Percentiles rank a stretch among this genome's conserved stretches.
phyloP scores from a whole-genome alignment of 2,113 vertebrate genomes.

The Hemibagrus wyckioides region DNA sequence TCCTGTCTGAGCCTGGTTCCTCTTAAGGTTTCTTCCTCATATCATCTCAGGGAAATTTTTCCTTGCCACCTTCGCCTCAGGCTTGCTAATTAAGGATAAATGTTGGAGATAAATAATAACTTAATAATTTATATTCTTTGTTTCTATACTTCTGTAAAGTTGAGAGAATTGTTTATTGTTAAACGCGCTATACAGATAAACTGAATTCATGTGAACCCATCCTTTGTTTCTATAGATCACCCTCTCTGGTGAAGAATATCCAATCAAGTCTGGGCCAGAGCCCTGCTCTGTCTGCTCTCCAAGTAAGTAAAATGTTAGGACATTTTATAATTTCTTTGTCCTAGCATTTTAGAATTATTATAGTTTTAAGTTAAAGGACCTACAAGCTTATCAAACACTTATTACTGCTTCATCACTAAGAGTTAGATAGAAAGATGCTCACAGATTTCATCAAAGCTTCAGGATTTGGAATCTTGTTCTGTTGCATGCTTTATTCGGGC shows the following conservation, averaged over 20 bases:
- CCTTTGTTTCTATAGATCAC: constrained; percentile 77
- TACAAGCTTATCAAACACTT: background rate
- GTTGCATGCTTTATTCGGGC: background rate
- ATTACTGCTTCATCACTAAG: background rate
- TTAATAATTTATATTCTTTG: too few relatives aligned
- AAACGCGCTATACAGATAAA: too few relatives aligned
- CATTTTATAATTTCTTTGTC: background rate
- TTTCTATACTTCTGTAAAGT: too few relatives aligned
- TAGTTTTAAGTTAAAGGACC: background rate
- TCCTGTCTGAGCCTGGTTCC: too few relatives aligned
- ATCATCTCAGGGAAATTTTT: too few relatives aligned
- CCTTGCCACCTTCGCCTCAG: too few relatives aligned
- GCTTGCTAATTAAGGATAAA: too few relatives aligned
- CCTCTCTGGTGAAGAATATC: constrained; percentile 91
- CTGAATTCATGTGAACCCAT: too few relatives aligned
- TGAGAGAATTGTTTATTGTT: too few relatives aligned
- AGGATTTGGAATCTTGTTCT: background rate
- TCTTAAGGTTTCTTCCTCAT: too few relatives aligned
- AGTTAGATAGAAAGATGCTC: background rate
- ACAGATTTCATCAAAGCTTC: background rate
- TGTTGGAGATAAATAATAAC: too few relatives aligned
- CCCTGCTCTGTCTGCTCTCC: constrained; percentile 84
- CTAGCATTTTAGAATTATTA: background rate
- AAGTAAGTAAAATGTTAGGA: constrained; percentile 70
- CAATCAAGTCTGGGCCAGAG: constrained; percentile 87